Evolutionary conservation across 2,888 invertebrate species (phyloP).

Genomic region (Ditylenchus weischeri): DNA sequence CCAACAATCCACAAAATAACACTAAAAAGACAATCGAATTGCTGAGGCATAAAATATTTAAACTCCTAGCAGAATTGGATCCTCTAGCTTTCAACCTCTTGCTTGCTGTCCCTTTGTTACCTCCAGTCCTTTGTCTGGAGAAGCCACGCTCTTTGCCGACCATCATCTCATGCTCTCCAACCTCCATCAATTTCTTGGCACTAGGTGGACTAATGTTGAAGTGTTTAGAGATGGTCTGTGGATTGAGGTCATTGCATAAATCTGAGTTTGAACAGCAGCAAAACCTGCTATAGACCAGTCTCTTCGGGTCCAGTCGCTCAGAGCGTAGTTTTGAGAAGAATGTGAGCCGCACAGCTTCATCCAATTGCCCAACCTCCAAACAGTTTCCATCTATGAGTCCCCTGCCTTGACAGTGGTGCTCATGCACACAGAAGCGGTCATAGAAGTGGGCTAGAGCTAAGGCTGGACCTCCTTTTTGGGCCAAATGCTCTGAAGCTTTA

Average conservation of each 20-base stretch:
- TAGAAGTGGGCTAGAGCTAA: slow-evolving; percentile 18
- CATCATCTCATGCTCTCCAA: no score
- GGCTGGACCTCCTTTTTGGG: background rate
- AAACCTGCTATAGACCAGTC: slow-evolving; percentile 15
- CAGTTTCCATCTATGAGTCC: slow-evolving; percentile 17
- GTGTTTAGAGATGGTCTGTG: background rate
- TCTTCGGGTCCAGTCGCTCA: slow-evolving; percentile 20
- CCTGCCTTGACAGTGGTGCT: slow-evolving; percentile 15
- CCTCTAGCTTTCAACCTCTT: no score
- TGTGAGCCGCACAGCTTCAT: slow-evolving; percentile 14
- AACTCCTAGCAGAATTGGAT: no score
- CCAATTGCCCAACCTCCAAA: slow-evolving; percentile 13
- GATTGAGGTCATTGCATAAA: slow-evolving; percentile 15
- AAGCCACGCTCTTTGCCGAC: no score
- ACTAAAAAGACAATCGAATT: no score
- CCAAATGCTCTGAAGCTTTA: slow-evolving; percentile 2
- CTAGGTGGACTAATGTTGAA: slow-evolving; percentile 1
- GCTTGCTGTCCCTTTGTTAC: no score
- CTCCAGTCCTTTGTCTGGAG: no score
- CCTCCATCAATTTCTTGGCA: no score
- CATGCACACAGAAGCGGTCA: slow-evolving; percentile 24
- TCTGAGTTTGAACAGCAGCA: slow-evolving; percentile 22
- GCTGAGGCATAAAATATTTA: no score
- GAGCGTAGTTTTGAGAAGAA: slow-evolving; percentile 16
- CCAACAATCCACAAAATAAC: no score